phyloP scores from a whole-genome alignment of 2,797 vertebrate species.

The Onychomys torridus region DNA sequence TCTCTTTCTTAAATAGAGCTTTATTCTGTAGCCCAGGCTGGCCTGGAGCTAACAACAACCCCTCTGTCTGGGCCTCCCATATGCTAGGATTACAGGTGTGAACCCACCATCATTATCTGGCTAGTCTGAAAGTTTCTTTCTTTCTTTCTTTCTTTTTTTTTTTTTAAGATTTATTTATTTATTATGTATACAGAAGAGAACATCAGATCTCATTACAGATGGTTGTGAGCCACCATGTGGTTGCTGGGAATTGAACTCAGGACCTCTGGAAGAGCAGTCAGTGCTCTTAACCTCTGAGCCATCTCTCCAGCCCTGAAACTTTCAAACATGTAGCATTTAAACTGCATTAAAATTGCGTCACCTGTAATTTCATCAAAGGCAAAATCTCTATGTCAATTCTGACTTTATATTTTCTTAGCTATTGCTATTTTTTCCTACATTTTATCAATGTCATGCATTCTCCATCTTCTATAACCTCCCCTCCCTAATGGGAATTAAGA shows the following conservation, averaged over 20 bases:
- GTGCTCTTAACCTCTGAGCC: too few relatives aligned
- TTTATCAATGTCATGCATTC: neutral
- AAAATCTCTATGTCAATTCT: neutral
- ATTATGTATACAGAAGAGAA: too few relatives aligned
- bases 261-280: too few relatives aligned
- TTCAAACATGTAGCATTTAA: neutral
- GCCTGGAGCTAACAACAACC: neutral
- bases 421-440: slow-evolving; percentile 18
- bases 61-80: neutral
- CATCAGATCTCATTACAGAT: too few relatives aligned
- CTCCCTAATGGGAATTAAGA: neutral
- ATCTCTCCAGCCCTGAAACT: too few relatives aligned
- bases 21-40: neutral
- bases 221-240: too few relatives aligned
- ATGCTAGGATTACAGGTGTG: neutral
- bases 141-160: too few relatives aligned
- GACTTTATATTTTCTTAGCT: slow-evolving; percentile 33
- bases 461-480: neutral
- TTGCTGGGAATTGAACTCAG: too few relatives aligned
- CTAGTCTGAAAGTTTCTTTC: neutral
- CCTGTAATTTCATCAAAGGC: neutral
- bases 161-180: too few relatives aligned
- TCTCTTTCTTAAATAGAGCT: neutral
- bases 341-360: neutral
- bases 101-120: neutral